Base-by-base conservation (phyloP, 2,797 vertebrate species). In the Thripadectes ignobilis region DNA sequence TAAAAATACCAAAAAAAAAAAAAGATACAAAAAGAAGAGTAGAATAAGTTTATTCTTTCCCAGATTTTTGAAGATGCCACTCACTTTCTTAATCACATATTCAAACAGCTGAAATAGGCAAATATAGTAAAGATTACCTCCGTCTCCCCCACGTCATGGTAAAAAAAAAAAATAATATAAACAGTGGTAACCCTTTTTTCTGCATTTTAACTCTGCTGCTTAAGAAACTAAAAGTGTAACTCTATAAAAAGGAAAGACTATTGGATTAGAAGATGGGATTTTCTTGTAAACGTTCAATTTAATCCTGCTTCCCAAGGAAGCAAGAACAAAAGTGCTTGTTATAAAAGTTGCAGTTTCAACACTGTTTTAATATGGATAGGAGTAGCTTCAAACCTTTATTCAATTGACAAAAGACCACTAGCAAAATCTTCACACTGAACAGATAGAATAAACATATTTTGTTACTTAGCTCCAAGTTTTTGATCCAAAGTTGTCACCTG, bases 111-210 rank as follows among this genome's bases (percentile, higher is more conserved):
- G 32, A 34, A 88, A 68, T 5, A 82, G 12, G 4, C 5, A 82
- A 22, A 13, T 46, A 61, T 82, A 85, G 9, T 12, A 58, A 89
- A 74, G 8, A 3, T 63, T 82, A 6, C 1, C 2, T 32, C 4
- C 19, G 1, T 3, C 0, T 41, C 3, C 16, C 6, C 4, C 7
- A 23, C 2, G 7, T 2, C 14, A 81, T 36, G 26, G 18, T 7
- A 1, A 30, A 63, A 63, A 73, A 55, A 55, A 39, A n/a, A 14
- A 24, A 22, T 63, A 36, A 41, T 79, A 48, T 21, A 65, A 90
- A 9, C 6, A n/a, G 14, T 36, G 5, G 3, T 73, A 66, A 74
- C 2, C 1, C 6, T 55, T 62, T 26, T 63, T 82, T 57, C 21
- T 79, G 11, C 11, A n/a, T 36, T 52, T 88, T 76, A 82, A 57